Conservation (phyloP, 2,113 vertebrate genomes). For the Ochotona curzoniae region DNA sequence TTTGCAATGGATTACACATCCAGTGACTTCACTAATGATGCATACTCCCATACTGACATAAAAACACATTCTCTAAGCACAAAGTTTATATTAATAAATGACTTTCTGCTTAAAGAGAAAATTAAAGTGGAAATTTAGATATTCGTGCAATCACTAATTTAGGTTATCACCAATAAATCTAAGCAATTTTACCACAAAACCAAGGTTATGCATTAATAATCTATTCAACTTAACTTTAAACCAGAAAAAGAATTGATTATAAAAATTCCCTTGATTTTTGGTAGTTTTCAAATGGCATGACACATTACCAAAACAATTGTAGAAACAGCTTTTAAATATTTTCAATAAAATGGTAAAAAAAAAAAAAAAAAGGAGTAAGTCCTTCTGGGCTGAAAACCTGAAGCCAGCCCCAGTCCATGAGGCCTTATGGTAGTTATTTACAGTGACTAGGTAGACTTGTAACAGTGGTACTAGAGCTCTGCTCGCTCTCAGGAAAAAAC, state of each 20-base stretch:
- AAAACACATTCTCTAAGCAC: slow-evolving; percentile 81
- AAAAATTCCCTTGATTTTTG: slow-evolving; percentile 64
- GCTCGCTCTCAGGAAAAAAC: background rate
- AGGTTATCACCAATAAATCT: slow-evolving; percentile 76
- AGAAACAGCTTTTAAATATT: slow-evolving; percentile 77
- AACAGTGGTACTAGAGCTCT: slow-evolving; percentile 35
- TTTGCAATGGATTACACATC: slow-evolving; percentile 85
- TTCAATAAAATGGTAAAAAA: slow-evolving; percentile 79
- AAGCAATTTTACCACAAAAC: slow-evolving; percentile 80
- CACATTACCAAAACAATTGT: slow-evolving; percentile 74
- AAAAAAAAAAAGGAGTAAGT: no score
- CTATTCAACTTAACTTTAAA: slow-evolving; percentile 84
- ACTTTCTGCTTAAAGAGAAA: slow-evolving; percentile 79
- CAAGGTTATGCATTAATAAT: slow-evolving; percentile 85
- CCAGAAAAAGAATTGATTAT: slow-evolving; percentile 82
- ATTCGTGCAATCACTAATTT: slow-evolving; percentile 81
- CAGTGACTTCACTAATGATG: slow-evolving; percentile 83
- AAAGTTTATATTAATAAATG: slow-evolving; percentile 83
- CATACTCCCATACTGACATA: slow-evolving; percentile 83
- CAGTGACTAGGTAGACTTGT: slow-evolving; percentile 53
- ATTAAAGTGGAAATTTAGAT: slow-evolving; percentile 73
- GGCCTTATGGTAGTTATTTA: slow-evolving; percentile 61
- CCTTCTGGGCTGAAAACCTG: slow-evolving; percentile 42
- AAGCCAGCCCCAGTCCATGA: no score
- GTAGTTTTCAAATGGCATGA: slow-evolving; percentile 74